Evolutionary conservation across 2,797 vertebrate genomes (phyloP).

Genomic region (Characodon lateralis): DNA sequence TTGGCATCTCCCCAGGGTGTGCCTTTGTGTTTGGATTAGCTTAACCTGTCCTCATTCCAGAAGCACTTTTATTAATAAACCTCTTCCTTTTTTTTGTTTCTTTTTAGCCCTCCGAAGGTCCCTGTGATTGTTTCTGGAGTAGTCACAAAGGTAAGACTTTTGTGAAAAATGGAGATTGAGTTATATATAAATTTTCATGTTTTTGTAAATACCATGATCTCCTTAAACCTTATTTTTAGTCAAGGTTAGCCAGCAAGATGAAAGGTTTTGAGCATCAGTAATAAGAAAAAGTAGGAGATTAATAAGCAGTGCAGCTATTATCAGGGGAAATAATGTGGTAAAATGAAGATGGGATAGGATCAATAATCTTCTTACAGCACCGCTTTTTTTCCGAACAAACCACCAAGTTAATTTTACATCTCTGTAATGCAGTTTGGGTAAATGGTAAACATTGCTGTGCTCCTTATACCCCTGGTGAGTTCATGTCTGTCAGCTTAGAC

Average conservation of each 20-base stretch:
- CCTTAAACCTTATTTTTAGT: background rate
- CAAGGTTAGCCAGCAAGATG: constrained; percentile 17
- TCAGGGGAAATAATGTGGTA: background rate
- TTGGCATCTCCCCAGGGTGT: constrained; percentile 9
- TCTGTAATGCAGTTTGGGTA: background rate
- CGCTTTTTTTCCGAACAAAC: background rate
- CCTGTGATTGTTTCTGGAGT: constrained; percentile 90
- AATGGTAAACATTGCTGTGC: background rate
- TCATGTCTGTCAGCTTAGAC: constrained; percentile 21
- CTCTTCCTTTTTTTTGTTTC: constrained; percentile 5
- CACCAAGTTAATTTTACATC: background rate
- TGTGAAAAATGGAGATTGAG: background rate
- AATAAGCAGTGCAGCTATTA: constrained; percentile 6
- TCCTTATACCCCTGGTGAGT: background rate
- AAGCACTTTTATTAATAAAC: background rate
- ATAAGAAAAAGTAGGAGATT: constrained; percentile 2
- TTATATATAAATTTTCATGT: too few species aligned
- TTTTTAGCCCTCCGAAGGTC: constrained; percentile 84
- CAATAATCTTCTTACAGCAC: background rate
- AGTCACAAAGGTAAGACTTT: constrained; percentile 88
- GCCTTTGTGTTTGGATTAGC: constrained; percentile 16
- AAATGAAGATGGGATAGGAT: background rate
- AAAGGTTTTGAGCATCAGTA: constrained; percentile 12
- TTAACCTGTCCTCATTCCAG: background rate
- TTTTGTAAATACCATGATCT: background rate